A percentile compares a stretch with the other conserved stretches of the same genome.
Conservation (phyloP, 2,797 vertebrate species). For the Syngnathus rostellatus region DNA sequence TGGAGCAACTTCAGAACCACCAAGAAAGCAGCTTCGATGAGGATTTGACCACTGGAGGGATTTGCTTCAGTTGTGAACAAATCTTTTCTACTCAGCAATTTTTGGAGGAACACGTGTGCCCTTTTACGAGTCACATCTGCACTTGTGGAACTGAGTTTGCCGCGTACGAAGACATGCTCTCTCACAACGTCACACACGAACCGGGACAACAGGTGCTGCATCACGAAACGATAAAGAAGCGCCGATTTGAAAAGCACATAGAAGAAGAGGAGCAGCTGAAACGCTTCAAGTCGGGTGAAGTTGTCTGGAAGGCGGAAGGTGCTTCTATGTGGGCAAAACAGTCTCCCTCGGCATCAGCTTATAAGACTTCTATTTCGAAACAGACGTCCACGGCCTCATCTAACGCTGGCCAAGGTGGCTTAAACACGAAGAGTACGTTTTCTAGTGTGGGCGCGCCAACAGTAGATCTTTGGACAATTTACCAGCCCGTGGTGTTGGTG, state of each 20-base stretch:
- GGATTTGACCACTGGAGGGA: constrained; percentile 26
- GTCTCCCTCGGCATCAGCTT: constrained; percentile 13
- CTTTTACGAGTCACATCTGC: constrained; percentile 55
- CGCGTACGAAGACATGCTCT: constrained; percentile 52
- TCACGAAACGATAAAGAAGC: constrained; percentile 50
- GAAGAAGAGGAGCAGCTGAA: constrained; percentile 47
- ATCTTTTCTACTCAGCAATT: constrained; percentile 47
- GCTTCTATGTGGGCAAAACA: constrained; percentile 10
- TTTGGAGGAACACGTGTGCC: constrained; percentile 58
- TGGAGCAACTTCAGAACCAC: constrained; percentile 23
- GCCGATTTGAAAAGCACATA: constrained; percentile 39
- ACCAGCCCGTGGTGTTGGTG: constrained; percentile 62
- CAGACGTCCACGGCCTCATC: constrained; percentile 11
- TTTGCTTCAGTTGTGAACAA: constrained; percentile 64
- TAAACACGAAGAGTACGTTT: constrained; percentile 33
- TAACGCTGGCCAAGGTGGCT: constrained; percentile 8
- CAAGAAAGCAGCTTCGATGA: constrained; percentile 9
- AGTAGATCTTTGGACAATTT: constrained; percentile 62
- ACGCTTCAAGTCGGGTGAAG: constrained; percentile 42
- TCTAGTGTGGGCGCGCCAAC: constrained; percentile 45
- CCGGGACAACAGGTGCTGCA: constrained; percentile 54
- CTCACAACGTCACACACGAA: constrained; percentile 55
- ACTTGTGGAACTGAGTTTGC: constrained; percentile 64
- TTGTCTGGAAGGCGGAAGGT: constrained; percentile 28
- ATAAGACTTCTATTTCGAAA: not conserved